Percentiles rank a stretch among this genome's conserved stretches.
Conservation (phyloP, 2,113 vertebrate species). For the Coryphaenoides rupestris region DNA sequence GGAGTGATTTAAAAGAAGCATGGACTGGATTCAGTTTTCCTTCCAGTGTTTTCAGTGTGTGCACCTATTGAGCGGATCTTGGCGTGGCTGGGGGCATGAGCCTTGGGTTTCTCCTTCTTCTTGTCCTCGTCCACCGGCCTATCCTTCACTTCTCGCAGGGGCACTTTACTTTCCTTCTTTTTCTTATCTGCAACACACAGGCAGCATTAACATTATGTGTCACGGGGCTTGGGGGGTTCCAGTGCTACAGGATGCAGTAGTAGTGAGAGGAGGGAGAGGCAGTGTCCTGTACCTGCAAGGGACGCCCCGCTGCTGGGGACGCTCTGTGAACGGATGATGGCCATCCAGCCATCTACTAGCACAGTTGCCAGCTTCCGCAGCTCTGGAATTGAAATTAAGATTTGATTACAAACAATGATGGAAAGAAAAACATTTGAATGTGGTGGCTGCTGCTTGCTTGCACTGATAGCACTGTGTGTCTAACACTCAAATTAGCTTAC, state of each 20-base stretch:
- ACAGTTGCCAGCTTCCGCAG: slow-evolving; percentile 84
- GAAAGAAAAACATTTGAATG: background rate
- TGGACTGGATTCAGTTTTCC: no score
- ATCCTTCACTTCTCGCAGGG: slow-evolving; percentile 60
- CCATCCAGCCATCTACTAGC: slow-evolving; percentile 94
- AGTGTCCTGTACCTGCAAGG: slow-evolving; percentile 66
- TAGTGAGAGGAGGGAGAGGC: background rate
- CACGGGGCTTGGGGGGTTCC: background rate
- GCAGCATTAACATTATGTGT: background rate
- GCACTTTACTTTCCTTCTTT: slow-evolving; percentile 78
- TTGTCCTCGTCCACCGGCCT: slow-evolving; percentile 81
- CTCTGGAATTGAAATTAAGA: slow-evolving; percentile 62
- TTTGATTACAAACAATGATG: background rate
- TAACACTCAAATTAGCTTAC: slow-evolving; percentile 53
- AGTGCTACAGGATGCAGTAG: background rate
- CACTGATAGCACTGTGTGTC: background rate
- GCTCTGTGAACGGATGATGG: slow-evolving; percentile 90
- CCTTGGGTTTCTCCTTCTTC: slow-evolving; percentile 89
- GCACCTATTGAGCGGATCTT: slow-evolving; percentile 93
- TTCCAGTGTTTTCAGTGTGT: no score
- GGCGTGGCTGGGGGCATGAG: slow-evolving; percentile 87
- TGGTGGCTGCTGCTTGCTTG: background rate
- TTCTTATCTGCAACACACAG: slow-evolving; percentile 77
- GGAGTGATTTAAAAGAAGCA: background rate
- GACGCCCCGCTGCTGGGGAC: slow-evolving; percentile 67